Conservation (phyloP, 2,888 invertebrate genomes). For the Trissonchulus sp. region DNA sequence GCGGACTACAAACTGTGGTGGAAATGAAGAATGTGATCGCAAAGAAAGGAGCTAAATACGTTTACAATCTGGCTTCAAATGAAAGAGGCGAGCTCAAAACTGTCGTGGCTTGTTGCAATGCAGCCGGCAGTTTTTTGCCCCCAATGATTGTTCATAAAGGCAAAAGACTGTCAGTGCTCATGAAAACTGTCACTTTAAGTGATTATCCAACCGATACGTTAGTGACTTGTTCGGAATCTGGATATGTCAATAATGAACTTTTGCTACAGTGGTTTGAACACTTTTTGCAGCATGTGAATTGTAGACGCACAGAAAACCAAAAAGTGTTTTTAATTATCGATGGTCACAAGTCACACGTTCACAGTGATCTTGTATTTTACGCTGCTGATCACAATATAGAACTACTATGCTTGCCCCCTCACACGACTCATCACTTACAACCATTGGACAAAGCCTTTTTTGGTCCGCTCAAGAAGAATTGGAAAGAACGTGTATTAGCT, state of each 20-base stretch:
- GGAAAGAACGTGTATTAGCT: not conserved
- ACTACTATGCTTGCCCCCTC: slow-evolving; percentile 2
- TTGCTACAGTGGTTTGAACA: slow-evolving; percentile 8
- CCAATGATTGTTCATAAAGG: slow-evolving; percentile 11
- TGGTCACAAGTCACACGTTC: slow-evolving; percentile 1
- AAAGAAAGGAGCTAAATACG: slow-evolving; percentile 7
- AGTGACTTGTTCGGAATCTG: not conserved
- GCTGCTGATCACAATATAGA: not conserved
- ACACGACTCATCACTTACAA: not conserved
- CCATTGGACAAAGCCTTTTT: slow-evolving; percentile 14
- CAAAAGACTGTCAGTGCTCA: not conserved
- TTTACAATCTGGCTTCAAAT: not conserved
- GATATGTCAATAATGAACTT: slow-evolving; percentile 4
- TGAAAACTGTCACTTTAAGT: not conserved
- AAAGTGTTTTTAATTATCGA: slow-evolving; percentile 12
- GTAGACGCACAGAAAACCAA: not conserved
- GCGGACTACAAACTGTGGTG: slow-evolving; percentile 3
- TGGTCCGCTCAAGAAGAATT: not conserved
- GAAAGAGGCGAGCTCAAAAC: slow-evolving; percentile 17
- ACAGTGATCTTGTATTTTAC: not conserved
- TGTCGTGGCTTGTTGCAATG: slow-evolving; percentile 13
- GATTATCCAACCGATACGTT: slow-evolving; percentile 12
- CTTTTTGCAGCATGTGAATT: slow-evolving; percentile 12
- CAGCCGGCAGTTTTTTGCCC: slow-evolving; percentile 17
- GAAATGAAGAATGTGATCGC: not conserved